Base-by-base conservation (phyloP, 2,113 vertebrate genomes). In the Charadrius vociferus region DNA sequence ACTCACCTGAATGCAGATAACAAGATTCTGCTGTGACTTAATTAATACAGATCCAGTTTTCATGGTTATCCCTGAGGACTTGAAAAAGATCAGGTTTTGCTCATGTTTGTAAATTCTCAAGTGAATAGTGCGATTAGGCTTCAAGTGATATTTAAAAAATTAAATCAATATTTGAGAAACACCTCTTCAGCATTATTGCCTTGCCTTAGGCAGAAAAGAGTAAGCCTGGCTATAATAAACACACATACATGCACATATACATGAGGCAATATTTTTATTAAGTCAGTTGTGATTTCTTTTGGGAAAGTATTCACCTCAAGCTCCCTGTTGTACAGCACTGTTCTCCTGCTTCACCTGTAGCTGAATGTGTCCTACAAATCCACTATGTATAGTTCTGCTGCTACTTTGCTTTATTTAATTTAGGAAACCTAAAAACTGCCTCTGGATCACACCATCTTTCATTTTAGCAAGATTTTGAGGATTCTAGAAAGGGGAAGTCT, bases 141-240 rank as follows among this genome's bases (percentile, higher is more conserved):
- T 95, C 36, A 86, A 95, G 32, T 90, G 55, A 58, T 86, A 77
- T 61, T 90, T 71, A n/a, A 89, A 92, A 93, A 53, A 53, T 10
- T 26, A 79, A 87, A 87, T 72, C 43, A 81, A 20, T 96, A 56
- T 66, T 93, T 62, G 36, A 86, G 72, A 56, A 79, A 21, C 30
- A 88, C 36, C 29, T 88, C 56, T 90, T 90, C 36, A 71, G 24
- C 18, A 53, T 91, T 90, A 85, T 77, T 65, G 32, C 36, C n/a
- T 71, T 74, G 49, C 66, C 50, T 34, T 41, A 74, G 12, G 47
- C 34, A 81, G 58, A 65, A 88, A 65, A 67, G 5, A 79, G 55
- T 61, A 81, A 77, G 22, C 14, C 30, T 63, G 43, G 5, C n/a
- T 90, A 17, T 43, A 87, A 56, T 50, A 70, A 91, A 87, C 22